Base-by-base conservation (phyloP, 2,888 invertebrate species). In the Cryptus viduatorius region DNA sequence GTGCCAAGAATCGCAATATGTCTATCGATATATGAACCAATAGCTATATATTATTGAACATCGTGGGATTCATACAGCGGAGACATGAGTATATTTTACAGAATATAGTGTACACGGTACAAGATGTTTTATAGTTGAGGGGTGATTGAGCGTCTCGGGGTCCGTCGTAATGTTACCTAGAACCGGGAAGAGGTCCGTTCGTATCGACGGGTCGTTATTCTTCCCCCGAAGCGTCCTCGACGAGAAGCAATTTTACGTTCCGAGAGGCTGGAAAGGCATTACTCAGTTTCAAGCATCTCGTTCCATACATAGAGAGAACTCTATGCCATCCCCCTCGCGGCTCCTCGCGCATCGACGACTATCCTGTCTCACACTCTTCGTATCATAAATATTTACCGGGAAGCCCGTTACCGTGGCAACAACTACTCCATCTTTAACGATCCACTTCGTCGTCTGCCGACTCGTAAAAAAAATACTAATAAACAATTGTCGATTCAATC, bases 201-300 rank as follows among this genome's bases (percentile, higher is more conserved):
- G 50, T 59, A 79, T 79, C 64, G 79, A 64, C 42, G 50, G 79
- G 71, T 71, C 79, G 71, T 79, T 79, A 79, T 79, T 79, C 71
- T 71, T 71, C 79, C 16, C 37, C 59, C 42, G 64, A 50, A 65
- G 64, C 50, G 50, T 48, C 64, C 64, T 79, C 79, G 78, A 69
- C 68, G 78, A 78, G 64, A 79, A 71, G 79, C 79, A 79, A 79
- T 79, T 79, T 79, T 79, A 71, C 79, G 61, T 71, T 79, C 71
- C 71, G 64, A 16, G 19, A 79, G 71, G 42, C 79, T 42, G 71
- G 53, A 64, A 79, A 71, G 50, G 42, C 50, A 61, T 71, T 79
- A 79, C 69, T 78, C 77, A 78, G 69, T 69, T 78, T 79, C 71
- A 71, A 71, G 71, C 61, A 53, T 64, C 64, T 65, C 71, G 50